Evolutionary conservation across 2,797 vertebrate genomes (phyloP).

Genomic region (Typhlichthys eigenmanni): DNA sequence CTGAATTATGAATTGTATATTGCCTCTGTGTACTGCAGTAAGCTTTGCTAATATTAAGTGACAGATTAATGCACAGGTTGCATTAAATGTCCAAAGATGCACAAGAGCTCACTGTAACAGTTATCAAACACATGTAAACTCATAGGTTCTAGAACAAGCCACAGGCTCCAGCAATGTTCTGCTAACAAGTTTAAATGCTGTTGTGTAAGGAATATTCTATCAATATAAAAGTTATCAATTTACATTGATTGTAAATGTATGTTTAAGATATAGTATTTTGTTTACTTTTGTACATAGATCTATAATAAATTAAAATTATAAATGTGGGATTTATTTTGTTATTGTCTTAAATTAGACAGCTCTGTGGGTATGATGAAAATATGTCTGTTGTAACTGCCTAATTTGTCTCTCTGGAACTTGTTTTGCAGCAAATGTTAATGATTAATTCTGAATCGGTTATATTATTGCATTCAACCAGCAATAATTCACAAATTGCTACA

Average conservation of each 20-base stretch:
- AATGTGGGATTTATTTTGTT: conserved; percentile 22
- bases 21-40: conserved; percentile 45
- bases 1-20: conserved; percentile 61
- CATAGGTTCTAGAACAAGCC: conserved; percentile 47
- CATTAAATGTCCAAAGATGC: conserved; percentile 57
- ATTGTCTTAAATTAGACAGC: too few species aligned
- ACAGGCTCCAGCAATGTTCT: conserved; percentile 53
- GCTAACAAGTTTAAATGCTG: conserved; percentile 41
- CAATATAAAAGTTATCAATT: conserved; percentile 63
- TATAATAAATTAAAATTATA: conserved; percentile 33
- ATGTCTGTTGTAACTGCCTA: neutral
- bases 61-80: conserved; percentile 49
- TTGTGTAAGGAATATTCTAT: too few species aligned
- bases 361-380: too few species aligned
- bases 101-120: conserved; percentile 40
- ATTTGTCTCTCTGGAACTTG: conserved; percentile 15
- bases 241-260: conserved; percentile 60
- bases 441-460: too few species aligned
- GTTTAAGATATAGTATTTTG: conserved; percentile 35
- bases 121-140: conserved; percentile 37
- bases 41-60: conserved; percentile 62
- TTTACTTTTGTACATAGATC: conserved; percentile 63
- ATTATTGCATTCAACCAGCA: too few species aligned
- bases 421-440: neutral
- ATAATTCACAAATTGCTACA: too few species aligned